phyloP scores from a whole-genome alignment of 2,888 invertebrate genomes.

The Coelogynopora nodosa region DNA sequence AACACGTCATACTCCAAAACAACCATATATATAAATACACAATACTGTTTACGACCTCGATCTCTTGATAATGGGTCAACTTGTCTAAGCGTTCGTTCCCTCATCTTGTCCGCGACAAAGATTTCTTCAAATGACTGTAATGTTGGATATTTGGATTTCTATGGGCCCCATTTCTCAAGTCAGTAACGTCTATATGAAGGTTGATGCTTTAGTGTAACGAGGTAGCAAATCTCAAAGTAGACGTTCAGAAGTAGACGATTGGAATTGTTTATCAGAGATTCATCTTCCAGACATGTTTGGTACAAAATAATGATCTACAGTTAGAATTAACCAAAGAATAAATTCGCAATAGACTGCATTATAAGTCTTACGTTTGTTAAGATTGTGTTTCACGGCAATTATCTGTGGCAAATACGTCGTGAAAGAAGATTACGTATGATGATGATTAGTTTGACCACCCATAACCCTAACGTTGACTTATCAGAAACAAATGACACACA shows the following conservation, averaged over 20 bases:
- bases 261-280: background rate
- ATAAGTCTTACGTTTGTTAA: too few species aligned
- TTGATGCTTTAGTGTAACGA: too few species aligned
- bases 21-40: background rate
- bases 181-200: too few species aligned
- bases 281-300: background rate
- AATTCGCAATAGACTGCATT: background rate
- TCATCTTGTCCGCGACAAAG: background rate
- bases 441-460: too few species aligned
- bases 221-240: too few species aligned
- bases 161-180: too few species aligned
- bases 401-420: too few species aligned
- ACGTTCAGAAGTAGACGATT: background rate
- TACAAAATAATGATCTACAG: background rate
- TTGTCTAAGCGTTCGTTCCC: background rate
- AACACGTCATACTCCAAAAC: background rate
- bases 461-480: too few species aligned
- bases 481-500: too few species aligned
- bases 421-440: too few species aligned
- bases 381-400: too few species aligned
- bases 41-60: background rate
- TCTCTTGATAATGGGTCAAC: background rate
- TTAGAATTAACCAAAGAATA: background rate
- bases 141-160: background rate
- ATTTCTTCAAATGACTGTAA: background rate